These are phyloP conservation scores for Callipepla squamata DNA, from an alignment of 2,113 vertebrate genomes.

Conservation along the genomic window DNA sequence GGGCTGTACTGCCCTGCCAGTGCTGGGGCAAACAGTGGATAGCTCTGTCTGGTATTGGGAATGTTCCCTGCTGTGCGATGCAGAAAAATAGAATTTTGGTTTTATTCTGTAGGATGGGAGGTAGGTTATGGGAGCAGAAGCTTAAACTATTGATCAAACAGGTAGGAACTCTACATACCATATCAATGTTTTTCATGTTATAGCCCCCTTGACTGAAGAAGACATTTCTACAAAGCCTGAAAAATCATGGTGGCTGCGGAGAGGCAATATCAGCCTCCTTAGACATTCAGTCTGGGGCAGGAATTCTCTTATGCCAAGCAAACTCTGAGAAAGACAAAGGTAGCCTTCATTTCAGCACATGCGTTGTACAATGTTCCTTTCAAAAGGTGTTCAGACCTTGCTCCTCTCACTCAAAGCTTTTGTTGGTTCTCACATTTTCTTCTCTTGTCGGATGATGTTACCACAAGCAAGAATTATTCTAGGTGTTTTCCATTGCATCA, in stretches of 20 bases:
- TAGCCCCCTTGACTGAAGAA: conserved; percentile 86
- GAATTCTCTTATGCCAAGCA: conserved; percentile 83
- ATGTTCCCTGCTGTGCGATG: neutral
- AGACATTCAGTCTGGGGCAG: conserved; percentile 75
- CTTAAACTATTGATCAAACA: neutral
- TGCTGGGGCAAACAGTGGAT: neutral
- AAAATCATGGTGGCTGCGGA: conserved; percentile 72
- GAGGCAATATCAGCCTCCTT: conserved; percentile 79
- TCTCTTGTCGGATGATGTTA: neutral
- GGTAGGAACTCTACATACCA: conserved; percentile 66
- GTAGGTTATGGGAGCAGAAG: neutral
- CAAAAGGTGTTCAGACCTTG: neutral
- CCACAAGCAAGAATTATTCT: neutral
- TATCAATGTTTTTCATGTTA: conserved; percentile 85
- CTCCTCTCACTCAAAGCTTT: neutral
- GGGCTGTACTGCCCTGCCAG: neutral
- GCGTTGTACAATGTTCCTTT: neutral
- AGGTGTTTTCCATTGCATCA: conserved; percentile 1
- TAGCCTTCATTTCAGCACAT: neutral
- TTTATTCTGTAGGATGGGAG: neutral
- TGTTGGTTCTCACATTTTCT: neutral
- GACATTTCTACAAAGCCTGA: conserved; percentile 81
- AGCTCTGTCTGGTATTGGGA: neutral
- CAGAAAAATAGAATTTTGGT: neutral
- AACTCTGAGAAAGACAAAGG: conserved; percentile 60